Percentiles rank a stretch among this genome's conserved stretches.
phyloP scores from a whole-genome alignment of 2,797 vertebrate species.

The Allenopithecus nigroviridis region DNA sequence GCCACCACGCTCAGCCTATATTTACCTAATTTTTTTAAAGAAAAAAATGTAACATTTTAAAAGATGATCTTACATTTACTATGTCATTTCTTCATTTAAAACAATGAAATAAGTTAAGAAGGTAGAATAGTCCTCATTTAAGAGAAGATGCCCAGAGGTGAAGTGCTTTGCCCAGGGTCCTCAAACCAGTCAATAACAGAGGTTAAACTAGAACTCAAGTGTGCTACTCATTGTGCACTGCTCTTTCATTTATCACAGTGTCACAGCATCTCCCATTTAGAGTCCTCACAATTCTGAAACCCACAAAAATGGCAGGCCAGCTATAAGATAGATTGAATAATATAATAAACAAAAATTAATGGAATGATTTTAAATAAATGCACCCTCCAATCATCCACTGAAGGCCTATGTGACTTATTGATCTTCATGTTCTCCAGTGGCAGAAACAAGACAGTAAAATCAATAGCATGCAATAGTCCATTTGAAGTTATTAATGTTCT shows the following conservation, averaged over 20 bases:
- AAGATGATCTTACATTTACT: background rate
- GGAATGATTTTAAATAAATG: conserved; percentile 45
- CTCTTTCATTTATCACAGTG: background rate
- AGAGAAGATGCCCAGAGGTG: background rate
- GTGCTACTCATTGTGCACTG: background rate
- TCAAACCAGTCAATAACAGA: background rate
- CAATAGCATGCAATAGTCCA: background rate
- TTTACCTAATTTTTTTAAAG: background rate
- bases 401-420: background rate
- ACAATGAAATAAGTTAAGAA: background rate
- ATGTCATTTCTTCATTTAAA: conserved; percentile 18
- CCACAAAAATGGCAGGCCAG: background rate
- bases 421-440: background rate
- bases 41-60: background rate
- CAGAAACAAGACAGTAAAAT: background rate
- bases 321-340: conserved; percentile 32
- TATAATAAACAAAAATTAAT: conserved; percentile 43
- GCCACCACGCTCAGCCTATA: too few species aligned
- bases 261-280: background rate
- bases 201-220: background rate
- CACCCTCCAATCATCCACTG: background rate
- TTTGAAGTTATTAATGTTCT: conserved; percentile 60
- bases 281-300: background rate
- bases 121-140: background rate
- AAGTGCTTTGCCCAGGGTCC: background rate